Evolutionary conservation across 2,113 vertebrate species (phyloP), one percentile per base, ranked within the genome.

Genomic region (Melanotaenia duboulayi): DNA sequence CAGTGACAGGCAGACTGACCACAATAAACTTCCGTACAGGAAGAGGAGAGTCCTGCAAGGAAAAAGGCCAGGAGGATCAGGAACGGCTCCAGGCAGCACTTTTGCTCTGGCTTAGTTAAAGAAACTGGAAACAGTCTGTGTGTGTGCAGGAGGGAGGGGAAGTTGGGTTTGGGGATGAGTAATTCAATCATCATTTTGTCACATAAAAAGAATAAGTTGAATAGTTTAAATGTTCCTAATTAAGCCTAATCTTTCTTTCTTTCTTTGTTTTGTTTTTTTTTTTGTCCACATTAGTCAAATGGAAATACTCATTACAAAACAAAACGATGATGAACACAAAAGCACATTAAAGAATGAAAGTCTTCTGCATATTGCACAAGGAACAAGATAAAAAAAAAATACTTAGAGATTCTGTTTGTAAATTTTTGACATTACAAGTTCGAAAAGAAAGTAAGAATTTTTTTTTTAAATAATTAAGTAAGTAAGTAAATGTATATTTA

Each of bases 1-100:
- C 86, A 74, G 76, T 91, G 91, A 92, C 87, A 84, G 90, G 76
- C 84, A 46, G 71, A 56, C 83, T 78, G 77, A 80, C 77, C 85
- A 87, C 79, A 60, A 84, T 87, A 81, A 83, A 90, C 89, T 90
- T 91, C 91, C 87, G 80, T 72, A 89, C 83, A 90, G 91, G 90
- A 91, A 92, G 85, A 80, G 69, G 83, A 87, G 89, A 92, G 90
- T 90, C 90, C 87, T 90, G 89, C 84, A 90, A 90, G 89, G 87
- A 91, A 92, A 35, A 88, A 88, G 83, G 80, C 89, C 88, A 71
- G 69, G 50, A 87, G 90, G 87, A 87, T 78, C 81, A 84, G 80
- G 74, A 80, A 85, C 3, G 0, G 69, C 89, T 85, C 40, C 24
- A 17, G 82, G 89, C 89, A 78, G 67, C 76, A 73, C 82, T 85